A percentile compares a stretch with the other conserved stretches of the same genome.
phyloP scores from a whole-genome alignment of 2,888 invertebrate species.

The Ypsolopha scabrella region DNA sequence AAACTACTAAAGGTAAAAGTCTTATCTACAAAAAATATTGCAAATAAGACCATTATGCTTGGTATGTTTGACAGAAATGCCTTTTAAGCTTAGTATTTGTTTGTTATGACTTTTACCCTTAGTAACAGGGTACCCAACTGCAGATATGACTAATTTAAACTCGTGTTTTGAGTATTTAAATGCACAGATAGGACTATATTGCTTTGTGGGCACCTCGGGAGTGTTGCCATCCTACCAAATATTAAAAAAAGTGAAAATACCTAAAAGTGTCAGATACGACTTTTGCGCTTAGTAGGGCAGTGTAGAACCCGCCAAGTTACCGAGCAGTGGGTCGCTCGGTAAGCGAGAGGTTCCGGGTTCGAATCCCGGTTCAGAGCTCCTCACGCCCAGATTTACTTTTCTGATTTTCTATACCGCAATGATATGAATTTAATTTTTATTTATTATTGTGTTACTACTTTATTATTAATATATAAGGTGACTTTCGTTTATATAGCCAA shows the following conservation, averaged over 20 bases:
- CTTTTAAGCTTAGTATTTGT: background rate
- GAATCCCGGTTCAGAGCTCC: no score
- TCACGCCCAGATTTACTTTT: no score
- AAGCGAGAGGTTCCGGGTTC: no score
- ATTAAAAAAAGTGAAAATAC: background rate
- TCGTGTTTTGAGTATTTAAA: background rate
- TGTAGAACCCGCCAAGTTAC: no score
- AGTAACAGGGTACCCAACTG: background rate
- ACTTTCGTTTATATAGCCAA: no score
- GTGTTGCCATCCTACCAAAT: background rate
- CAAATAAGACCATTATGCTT: background rate
- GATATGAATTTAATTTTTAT: no score
- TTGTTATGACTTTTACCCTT: background rate
- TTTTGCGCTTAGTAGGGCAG: background rate
- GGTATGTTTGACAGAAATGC: background rate
- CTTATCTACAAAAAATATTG: background rate
- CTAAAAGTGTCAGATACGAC: slow-evolving; percentile 1
- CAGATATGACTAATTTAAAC: background rate
- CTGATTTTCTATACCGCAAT: no score
- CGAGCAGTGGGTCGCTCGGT: no score
- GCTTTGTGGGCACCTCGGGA: background rate
- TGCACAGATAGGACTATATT: background rate
- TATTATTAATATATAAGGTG: no score
- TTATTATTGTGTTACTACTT: no score
- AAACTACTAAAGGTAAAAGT: background rate